Evolutionary conservation across 2,797 vertebrate genomes (phyloP).

Genomic region (Xenops minutus): DNA sequence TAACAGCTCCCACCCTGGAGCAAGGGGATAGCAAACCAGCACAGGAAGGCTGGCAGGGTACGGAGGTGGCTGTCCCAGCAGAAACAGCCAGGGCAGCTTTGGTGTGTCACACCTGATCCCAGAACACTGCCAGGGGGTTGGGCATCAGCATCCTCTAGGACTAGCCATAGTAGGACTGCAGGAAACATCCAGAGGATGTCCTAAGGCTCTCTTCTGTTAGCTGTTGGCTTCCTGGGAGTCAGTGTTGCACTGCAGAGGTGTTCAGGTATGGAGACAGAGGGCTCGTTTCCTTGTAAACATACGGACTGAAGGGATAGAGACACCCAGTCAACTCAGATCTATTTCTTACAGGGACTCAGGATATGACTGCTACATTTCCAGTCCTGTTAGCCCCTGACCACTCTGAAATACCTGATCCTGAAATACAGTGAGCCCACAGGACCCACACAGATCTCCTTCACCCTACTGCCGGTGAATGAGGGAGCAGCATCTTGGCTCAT

Average conservation of each 20-base stretch:
- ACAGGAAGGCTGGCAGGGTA: neutral
- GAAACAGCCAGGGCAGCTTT: neutral
- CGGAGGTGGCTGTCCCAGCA: neutral
- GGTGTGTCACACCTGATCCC: neutral
- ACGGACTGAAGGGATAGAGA: neutral
- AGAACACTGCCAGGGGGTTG: neutral
- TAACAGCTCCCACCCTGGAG: neutral
- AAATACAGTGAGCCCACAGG: neutral
- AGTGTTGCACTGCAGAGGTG: neutral
- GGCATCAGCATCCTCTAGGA: neutral
- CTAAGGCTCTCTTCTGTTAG: neutral
- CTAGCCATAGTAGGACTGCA: neutral
- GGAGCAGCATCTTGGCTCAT: neutral
- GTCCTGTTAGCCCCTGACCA: neutral
- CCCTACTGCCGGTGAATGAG: neutral
- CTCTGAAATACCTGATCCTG: neutral
- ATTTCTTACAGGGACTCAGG: neutral
- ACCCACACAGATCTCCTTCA: neutral
- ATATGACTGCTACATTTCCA: neutral
- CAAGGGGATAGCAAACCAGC: neutral
- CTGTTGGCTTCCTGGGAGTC: neutral
- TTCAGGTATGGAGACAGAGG: neutral
- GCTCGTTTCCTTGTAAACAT: neutral
- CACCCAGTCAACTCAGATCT: neutral
- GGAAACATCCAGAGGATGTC: neutral